Base-by-base conservation (phyloP, 2,888 invertebrate species). In the Seira musarum region DNA sequence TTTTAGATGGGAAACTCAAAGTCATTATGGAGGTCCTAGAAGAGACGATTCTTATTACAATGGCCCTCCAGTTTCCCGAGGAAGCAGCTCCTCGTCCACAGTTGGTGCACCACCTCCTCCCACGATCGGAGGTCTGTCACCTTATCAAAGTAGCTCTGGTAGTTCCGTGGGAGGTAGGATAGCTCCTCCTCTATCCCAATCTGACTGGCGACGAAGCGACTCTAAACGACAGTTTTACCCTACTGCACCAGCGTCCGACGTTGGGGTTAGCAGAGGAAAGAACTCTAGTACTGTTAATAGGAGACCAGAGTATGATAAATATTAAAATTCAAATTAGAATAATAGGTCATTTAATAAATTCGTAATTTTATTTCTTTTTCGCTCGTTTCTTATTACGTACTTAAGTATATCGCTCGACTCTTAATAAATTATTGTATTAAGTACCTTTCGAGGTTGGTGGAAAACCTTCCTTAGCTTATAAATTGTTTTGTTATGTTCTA, bases 151-250 rank as follows among this genome's bases (percentile, higher is more conserved):
- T 63, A 81, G 80, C 69, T 68, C 68, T 66, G 61, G 73, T 74
- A 74, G 74, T 68, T 67, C 64, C 0, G 74, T 68, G 46, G 74
- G 74, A 8, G 82, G 80, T 25, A 60, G 82, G 8, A 80, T 82
- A 25, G 82, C 82, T 10, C 82, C 82, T 21, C 82, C 82, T 2
- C 67, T 82, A 22, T 72, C 75, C 13, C 76, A 71, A 46, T 65
- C 79, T 8, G 77, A 76, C n/a, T 80, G 82, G 82, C 76, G 82
- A n/a, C 35, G 82, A 60, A 82, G 74, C 46, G 77, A 82, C 40
- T 76, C 82, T 10, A 82, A 82, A 53, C 53, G 82, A 40, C 73
- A 49, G 49, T 79, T 73, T 73, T 79, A 79, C 22, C n/a, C 40
- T 0, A 73, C 64, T 35, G 3, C 68, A 40, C 24, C 69, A 13